Percentiles rank a stretch among this genome's conserved stretches.
phyloP scores from a whole-genome alignment of 2,113 vertebrate genomes.

The Anser brachyrhynchus region DNA sequence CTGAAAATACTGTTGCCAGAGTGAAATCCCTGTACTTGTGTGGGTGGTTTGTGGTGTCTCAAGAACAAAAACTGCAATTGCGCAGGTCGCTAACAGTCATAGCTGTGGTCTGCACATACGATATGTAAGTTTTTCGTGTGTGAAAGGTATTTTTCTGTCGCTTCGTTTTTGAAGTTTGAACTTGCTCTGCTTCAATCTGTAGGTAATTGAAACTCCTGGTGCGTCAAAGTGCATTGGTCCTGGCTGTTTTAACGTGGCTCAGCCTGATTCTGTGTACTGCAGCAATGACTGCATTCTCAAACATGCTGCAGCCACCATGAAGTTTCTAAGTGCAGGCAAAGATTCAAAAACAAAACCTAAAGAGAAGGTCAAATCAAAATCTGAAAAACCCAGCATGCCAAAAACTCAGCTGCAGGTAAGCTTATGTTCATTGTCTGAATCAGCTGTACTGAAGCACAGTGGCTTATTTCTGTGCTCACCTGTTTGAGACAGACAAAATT shows the following conservation, averaged over 20 bases:
- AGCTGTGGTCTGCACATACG: not conserved
- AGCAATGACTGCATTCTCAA: constrained; percentile 93
- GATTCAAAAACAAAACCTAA: constrained; percentile 78
- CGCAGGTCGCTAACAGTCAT: not conserved
- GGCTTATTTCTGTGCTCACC: not conserved
- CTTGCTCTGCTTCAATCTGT: constrained; percentile 11
- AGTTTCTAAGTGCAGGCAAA: constrained; percentile 83
- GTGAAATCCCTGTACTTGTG: not conserved
- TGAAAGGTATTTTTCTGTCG: not conserved
- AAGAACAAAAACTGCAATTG: rapidly evolving
- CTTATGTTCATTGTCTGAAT: not conserved
- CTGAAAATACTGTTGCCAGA: not conserved
- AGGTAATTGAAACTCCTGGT: constrained; percentile 77
- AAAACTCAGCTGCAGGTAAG: constrained; percentile 83
- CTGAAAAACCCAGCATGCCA: constrained; percentile 71
- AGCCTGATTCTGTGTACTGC: constrained; percentile 94
- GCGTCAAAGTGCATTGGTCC: constrained; percentile 88
- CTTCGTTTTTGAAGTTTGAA: not conserved
- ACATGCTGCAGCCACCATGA: constrained; percentile 92
- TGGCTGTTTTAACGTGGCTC: constrained; percentile 83
- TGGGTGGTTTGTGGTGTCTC: not conserved
- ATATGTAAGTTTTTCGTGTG: not conserved
- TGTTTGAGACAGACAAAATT: not conserved
- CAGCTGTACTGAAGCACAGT: not conserved
- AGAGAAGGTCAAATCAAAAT: constrained; percentile 75